phyloP scores from a whole-genome alignment of 2,888 invertebrate genomes.

The Charanyca ferruginea region DNA sequence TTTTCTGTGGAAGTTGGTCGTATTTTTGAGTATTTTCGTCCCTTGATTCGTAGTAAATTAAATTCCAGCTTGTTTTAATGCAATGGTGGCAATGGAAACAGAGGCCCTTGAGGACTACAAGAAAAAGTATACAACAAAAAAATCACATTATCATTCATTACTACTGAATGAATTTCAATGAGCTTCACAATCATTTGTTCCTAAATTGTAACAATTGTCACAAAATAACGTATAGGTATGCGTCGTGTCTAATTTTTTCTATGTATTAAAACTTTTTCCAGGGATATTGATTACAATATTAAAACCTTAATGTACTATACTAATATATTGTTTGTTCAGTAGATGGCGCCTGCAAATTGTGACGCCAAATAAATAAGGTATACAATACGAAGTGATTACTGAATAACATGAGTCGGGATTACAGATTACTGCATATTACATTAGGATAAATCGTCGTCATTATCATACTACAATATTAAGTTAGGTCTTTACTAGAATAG shows the following conservation, averaged over 20 bases:
- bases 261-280: neutral
- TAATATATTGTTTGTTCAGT: conserved; percentile 27
- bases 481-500: conserved; percentile 13
- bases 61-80: too few relatives aligned
- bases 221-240: too few relatives aligned
- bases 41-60: too few relatives aligned
- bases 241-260: too few relatives aligned
- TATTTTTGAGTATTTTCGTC: too few relatives aligned
- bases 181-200: neutral
- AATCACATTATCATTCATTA: neutral
- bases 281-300: neutral
- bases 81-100: neutral
- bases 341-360: conserved; percentile 20
- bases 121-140: conserved; percentile 10
- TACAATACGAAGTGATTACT: conserved; percentile 22
- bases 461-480: conserved; percentile 16
- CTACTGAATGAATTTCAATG: neutral
- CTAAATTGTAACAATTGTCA: conserved; percentile 19
- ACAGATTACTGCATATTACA: conserved; percentile 46
- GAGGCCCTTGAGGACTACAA: neutral
- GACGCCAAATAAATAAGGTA: conserved; percentile 1
- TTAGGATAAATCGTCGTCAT: conserved; percentile 37
- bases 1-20: too few relatives aligned
- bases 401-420: conserved; percentile 26
- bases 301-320: conserved; percentile 7